These are phyloP conservation scores for Barypeithes pellucidus DNA, from an alignment of 2,888 invertebrate species.

Conservation along the genomic window DNA sequence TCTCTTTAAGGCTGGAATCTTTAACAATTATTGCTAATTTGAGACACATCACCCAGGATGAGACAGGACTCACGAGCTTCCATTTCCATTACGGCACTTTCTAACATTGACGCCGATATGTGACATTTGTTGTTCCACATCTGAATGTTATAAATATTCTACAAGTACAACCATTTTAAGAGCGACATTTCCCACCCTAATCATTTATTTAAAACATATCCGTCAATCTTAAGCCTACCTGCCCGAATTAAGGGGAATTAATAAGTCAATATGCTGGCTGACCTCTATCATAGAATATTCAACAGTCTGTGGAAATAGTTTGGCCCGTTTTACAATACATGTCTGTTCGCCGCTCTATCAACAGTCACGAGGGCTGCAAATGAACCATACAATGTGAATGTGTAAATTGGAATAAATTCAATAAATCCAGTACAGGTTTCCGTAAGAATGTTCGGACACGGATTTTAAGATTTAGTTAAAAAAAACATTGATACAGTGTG, in stretches of 20 bases:
- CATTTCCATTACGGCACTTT: too few relatives aligned
- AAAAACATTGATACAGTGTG: too few relatives aligned
- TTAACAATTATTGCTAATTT: too few relatives aligned
- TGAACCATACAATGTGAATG: conserved; percentile 11
- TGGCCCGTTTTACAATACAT: conserved; percentile 5
- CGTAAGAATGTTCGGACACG: too few relatives aligned
- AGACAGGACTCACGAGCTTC: too few relatives aligned
- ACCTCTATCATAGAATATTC: conserved; percentile 36
- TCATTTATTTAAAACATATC: conserved; percentile 16
- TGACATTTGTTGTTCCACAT: too few relatives aligned
- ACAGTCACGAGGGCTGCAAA: conserved; percentile 8
- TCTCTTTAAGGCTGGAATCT: too few relatives aligned
- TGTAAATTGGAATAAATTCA: too few relatives aligned
- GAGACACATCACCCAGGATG: too few relatives aligned
- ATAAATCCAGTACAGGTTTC: too few relatives aligned
- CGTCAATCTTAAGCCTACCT: conserved; percentile 21
- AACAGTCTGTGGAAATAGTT: conserved; percentile 25
- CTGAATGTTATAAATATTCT: not conserved
- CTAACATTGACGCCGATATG: too few relatives aligned
- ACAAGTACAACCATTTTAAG: not conserved
- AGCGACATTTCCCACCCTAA: not conserved
- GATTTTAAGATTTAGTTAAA: too few relatives aligned
- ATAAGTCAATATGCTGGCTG: conserved; percentile 42
- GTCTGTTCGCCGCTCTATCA: conserved; percentile 10
- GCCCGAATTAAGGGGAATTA: conserved; percentile 37